These are phyloP conservation scores for Parazoanthus atlanticus DNA, from an alignment of 92 coral and sea anemone species.

Conservation along the genomic window DNA sequence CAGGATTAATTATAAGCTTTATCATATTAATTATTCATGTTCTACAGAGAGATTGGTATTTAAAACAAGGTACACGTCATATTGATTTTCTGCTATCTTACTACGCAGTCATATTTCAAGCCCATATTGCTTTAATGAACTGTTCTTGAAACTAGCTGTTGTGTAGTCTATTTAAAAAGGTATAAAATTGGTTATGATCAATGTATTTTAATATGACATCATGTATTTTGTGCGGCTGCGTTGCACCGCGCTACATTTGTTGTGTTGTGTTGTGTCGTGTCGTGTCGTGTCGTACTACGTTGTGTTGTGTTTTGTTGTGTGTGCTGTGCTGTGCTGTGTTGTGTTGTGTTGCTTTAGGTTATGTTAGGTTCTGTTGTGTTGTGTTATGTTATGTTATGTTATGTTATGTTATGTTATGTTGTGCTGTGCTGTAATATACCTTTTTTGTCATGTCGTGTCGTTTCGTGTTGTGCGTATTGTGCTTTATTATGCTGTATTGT, in stretches of 20 bases:
- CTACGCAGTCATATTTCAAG: not conserved
- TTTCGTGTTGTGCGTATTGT: not conserved
- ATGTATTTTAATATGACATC: not conserved
- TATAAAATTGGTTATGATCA: not conserved
- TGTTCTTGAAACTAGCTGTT: not conserved
- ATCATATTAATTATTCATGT: not conserved
- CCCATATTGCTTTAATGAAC: not conserved
- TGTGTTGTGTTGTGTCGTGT: not conserved
- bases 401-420: not conserved
- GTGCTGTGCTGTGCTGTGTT: not conserved
- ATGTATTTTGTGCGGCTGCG: not conserved
- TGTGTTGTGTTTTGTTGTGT: not conserved
- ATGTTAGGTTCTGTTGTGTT: not conserved
- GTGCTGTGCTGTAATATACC: too few relatives aligned
- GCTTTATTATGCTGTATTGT: not conserved
- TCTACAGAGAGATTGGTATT: not conserved
- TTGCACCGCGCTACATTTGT: not conserved
- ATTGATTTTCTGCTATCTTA: too few relatives aligned
- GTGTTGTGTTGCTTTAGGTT: not conserved
- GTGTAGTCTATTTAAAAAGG: not conserved
- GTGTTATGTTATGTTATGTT: not conserved
- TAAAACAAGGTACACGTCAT: too few relatives aligned
- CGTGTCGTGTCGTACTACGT: not conserved
- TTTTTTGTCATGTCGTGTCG: constrained; percentile 3
- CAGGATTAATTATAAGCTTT: not conserved